phyloP scores from a whole-genome alignment of 2,888 invertebrate species.

The Ophioninae sp. region DNA sequence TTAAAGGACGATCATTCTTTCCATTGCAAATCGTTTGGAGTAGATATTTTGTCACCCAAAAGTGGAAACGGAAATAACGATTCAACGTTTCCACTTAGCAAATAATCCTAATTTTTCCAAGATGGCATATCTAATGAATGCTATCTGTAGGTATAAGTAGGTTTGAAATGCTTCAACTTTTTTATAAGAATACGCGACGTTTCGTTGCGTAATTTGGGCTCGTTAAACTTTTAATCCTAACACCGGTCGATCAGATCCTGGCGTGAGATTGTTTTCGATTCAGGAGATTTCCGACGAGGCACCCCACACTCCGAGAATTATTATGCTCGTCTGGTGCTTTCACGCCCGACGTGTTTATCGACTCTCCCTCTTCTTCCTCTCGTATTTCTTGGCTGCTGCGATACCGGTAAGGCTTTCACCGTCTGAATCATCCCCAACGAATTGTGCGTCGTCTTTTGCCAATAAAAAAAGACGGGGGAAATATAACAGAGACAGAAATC shows the following conservation, averaged over 20 bases:
- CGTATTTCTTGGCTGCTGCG: conserved; percentile 16
- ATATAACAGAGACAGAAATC: conserved; percentile 38
- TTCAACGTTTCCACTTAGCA: neutral
- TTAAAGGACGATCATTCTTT: neutral
- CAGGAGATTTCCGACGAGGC: conserved; percentile 3
- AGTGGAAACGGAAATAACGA: neutral
- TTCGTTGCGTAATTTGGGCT: neutral
- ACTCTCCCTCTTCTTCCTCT: conserved; percentile 26
- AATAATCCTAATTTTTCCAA: neutral
- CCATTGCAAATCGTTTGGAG: neutral
- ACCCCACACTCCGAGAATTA: conserved; percentile 32
- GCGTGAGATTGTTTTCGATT: conserved; percentile 1
- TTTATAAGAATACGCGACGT: neutral
- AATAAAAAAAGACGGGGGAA: conserved; percentile 44
- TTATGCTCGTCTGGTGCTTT: conserved; percentile 34
- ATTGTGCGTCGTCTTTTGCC: conserved; percentile 55
- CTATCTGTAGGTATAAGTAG: neutral
- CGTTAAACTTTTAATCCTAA: neutral
- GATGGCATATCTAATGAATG: neutral
- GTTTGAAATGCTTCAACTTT: neutral
- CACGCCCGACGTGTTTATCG: conserved; percentile 51
- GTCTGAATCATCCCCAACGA: conserved; percentile 43
- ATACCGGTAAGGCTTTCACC: conserved; percentile 18
- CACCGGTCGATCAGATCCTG: neutral
- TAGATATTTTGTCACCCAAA: neutral